phyloP scores from a whole-genome alignment of 2,113 vertebrate species.

The Mustelus asterias region DNA sequence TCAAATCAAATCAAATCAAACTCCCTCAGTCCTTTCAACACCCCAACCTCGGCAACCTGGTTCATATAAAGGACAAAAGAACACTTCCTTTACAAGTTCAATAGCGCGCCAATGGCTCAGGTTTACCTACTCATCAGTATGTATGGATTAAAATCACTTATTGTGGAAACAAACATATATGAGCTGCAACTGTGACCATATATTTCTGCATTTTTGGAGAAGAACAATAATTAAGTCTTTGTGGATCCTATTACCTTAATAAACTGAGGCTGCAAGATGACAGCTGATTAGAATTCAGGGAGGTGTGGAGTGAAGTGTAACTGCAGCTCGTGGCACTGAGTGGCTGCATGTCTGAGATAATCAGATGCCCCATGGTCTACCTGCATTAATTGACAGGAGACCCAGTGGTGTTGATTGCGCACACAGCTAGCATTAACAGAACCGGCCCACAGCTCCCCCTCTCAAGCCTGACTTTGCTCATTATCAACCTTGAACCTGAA shows the following conservation, averaged over 20 bases:
- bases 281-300: slow-evolving; percentile 79
- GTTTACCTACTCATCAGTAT: not conserved
- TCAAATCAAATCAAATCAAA: not conserved
- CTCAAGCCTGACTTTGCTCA: slow-evolving; percentile 65
- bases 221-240: not conserved
- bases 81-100: not conserved
- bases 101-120: not conserved
- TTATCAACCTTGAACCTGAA: slow-evolving; percentile 73
- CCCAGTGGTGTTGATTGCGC: slow-evolving; percentile 51
- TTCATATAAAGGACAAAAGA: not conserved
- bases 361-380: slow-evolving; percentile 62
- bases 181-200: not conserved
- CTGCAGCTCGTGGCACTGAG: slow-evolving; percentile 46
- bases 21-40: not conserved
- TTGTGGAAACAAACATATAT: not conserved
- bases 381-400: slow-evolving; percentile 73
- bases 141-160: not conserved
- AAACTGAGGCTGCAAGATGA: slow-evolving; percentile 37
- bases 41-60: not conserved
- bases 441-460: slow-evolving; percentile 52
- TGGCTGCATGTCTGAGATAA: slow-evolving; percentile 57
- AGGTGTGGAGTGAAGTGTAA: slow-evolving; percentile 59
- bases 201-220: not conserved
- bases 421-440: slow-evolving; percentile 58
- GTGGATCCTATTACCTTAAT: not conserved